Evolutionary conservation across 2,888 invertebrate species (phyloP).

Genomic region (Fragum fragum): DNA sequence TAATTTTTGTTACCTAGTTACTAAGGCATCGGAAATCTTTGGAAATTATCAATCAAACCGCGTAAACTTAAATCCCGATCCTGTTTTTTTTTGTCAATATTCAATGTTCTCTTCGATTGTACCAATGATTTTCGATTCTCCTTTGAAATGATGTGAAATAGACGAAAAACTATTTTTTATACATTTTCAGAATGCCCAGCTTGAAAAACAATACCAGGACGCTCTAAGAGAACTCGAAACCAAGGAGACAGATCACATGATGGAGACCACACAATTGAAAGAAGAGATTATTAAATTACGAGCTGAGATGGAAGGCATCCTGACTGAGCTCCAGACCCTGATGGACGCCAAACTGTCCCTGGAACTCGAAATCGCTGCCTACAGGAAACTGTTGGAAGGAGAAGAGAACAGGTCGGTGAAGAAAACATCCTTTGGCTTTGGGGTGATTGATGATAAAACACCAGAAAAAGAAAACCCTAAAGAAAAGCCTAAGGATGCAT

Average conservation of each 20-base stretch:
- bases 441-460: constrained; percentile 22
- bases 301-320: constrained; percentile 85
- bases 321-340: constrained; percentile 87
- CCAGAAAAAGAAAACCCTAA: constrained; percentile 18
- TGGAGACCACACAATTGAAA: constrained; percentile 84
- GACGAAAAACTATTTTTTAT: too few relatives aligned
- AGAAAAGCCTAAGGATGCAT: constrained; percentile 15
- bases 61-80: too few relatives aligned
- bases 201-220: constrained; percentile 88
- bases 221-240: constrained; percentile 87
- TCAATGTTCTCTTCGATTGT: too few relatives aligned
- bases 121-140: too few relatives aligned
- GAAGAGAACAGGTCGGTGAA: constrained; percentile 87
- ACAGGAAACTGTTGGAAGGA: constrained; percentile 88
- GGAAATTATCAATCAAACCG: too few relatives aligned
- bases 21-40: too few relatives aligned
- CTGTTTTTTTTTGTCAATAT: too few relatives aligned
- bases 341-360: constrained; percentile 88
- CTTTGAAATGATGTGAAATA: too few relatives aligned
- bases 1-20: too few relatives aligned
- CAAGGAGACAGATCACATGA: constrained; percentile 87
- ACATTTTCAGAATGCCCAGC: constrained; percentile 86
- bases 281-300: constrained; percentile 85
- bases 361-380: constrained; percentile 89
- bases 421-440: constrained; percentile 28